Percentiles rank a stretch among this genome's conserved stretches.
These are phyloP conservation scores for Sphecodes monilicornis DNA, from an alignment of 2,888 invertebrate species.

Conservation along the genomic window DNA sequence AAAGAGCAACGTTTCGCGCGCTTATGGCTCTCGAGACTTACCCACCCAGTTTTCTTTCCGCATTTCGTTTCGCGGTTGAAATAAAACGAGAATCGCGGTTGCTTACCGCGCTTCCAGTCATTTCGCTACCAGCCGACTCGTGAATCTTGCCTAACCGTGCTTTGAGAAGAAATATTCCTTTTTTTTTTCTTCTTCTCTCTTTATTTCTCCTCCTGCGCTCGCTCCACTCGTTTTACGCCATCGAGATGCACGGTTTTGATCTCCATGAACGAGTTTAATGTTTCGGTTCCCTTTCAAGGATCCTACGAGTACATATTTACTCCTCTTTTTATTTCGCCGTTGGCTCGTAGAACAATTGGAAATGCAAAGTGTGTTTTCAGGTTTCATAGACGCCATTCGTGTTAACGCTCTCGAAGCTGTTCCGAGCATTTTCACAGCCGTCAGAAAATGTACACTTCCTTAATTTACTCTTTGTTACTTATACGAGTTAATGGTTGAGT, in stretches of 20 bases:
- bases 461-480: background rate
- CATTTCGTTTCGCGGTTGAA: constrained; percentile 35
- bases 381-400: constrained; percentile 17
- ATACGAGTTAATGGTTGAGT: background rate
- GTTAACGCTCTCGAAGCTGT: background rate
- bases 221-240: background rate
- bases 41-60: constrained; percentile 20
- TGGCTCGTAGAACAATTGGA: constrained; percentile 29
- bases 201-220: background rate
- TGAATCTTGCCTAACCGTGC: constrained; percentile 29
- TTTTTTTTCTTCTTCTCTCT: background rate
- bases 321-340: background rate
- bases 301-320: background rate
- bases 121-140: constrained; percentile 23
- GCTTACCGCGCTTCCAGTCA: constrained; percentile 31
- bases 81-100: constrained; percentile 25
- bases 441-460: background rate
- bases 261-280: background rate
- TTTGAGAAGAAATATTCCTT: constrained; percentile 3
- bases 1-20: constrained; percentile 56
- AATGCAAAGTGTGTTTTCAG: constrained; percentile 24
- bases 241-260: constrained; percentile 7
- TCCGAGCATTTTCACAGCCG: background rate
- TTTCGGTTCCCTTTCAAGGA: background rate
- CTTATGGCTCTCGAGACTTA: constrained; percentile 47